Conservation (phyloP, 2,888 invertebrate genomes). For the Atethmia centrago region DNA sequence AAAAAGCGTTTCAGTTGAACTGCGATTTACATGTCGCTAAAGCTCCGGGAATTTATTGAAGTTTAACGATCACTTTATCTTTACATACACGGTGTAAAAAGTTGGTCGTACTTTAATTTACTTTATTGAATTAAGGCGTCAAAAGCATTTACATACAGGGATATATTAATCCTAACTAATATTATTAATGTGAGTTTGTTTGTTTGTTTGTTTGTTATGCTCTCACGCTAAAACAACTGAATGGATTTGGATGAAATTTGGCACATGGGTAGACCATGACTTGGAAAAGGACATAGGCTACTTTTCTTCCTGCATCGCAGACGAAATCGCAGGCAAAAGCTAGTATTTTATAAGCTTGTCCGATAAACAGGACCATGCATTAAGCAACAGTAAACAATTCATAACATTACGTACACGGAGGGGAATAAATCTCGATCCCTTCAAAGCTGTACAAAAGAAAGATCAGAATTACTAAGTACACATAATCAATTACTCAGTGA, state of each 20-base stretch:
- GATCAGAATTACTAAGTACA: constrained; percentile 32
- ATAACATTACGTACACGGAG: constrained; percentile 11
- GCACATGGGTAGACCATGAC: too few species aligned
- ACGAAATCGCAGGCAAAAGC: too few species aligned
- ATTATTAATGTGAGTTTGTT: too few species aligned
- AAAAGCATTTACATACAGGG: constrained; percentile 34
- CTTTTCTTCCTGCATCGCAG: too few species aligned
- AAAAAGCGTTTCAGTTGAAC: constrained; percentile 38
- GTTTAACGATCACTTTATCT: constrained; percentile 48
- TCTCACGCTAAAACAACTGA: too few species aligned
- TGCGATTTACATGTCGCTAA: constrained; percentile 49
- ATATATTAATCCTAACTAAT: constrained; percentile 21
- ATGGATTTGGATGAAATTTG: too few species aligned
- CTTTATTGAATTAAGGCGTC: constrained; percentile 44
- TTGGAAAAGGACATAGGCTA: too few species aligned
- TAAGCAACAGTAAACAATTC: constrained; percentile 25
- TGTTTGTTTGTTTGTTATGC: too few species aligned
- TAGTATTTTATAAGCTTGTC: constrained; percentile 21
- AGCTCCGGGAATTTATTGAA: constrained; percentile 35
- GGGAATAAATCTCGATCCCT: constrained; percentile 35
- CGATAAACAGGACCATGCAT: constrained; percentile 15
- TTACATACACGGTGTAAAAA: constrained; percentile 16
- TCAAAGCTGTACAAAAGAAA: constrained; percentile 34
- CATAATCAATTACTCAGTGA: constrained; percentile 52
- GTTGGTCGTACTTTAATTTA: neutral